Evolutionary conservation across 2,888 invertebrate genomes (phyloP).

Genomic region (Drosophila gaucha): DNA sequence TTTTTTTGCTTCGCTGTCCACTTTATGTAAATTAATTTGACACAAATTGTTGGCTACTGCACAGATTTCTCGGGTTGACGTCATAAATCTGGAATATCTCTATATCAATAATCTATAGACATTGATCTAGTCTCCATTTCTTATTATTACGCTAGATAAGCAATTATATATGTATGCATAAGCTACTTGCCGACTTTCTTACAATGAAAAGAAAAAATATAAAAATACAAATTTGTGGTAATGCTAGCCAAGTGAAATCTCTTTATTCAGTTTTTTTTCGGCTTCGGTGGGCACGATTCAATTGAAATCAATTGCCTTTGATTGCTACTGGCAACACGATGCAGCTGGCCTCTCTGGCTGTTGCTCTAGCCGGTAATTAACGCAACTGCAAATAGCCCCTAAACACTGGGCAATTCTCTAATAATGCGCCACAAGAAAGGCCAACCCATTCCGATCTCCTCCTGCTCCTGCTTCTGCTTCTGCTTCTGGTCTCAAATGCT

Average conservation of each 20-base stretch:
- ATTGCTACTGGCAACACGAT: conserved; percentile 58
- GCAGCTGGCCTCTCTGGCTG: conserved; percentile 40
- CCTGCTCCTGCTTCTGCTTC: background rate
- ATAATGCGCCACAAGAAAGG: conserved; percentile 35
- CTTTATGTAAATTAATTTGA: conserved; percentile 67
- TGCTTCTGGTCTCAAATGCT: conserved; percentile 9
- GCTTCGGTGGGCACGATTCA: conserved; percentile 57
- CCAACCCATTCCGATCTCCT: conserved; percentile 7
- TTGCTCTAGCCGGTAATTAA: conserved; percentile 63
- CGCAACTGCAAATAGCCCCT: conserved; percentile 63
- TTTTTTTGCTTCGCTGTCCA: conserved; percentile 5
- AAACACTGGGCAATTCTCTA: conserved; percentile 47
- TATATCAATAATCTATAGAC: background rate
- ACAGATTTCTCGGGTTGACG: conserved; percentile 41
- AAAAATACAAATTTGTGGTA: conserved; percentile 13
- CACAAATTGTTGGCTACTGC: conserved; percentile 44
- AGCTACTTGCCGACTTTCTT: background rate
- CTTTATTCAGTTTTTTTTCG: conserved; percentile 10
- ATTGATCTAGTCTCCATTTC: background rate
- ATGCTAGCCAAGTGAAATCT: conserved; percentile 33
- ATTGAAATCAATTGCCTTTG: conserved; percentile 70
- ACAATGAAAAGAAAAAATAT: background rate
- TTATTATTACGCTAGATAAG: background rate
- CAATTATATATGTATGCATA: background rate
- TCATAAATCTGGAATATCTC: conserved; percentile 2